These are phyloP conservation scores for Spodoptera frugiperda DNA, from an alignment of 1,140 invertebrate species.

Conservation along the genomic window DNA sequence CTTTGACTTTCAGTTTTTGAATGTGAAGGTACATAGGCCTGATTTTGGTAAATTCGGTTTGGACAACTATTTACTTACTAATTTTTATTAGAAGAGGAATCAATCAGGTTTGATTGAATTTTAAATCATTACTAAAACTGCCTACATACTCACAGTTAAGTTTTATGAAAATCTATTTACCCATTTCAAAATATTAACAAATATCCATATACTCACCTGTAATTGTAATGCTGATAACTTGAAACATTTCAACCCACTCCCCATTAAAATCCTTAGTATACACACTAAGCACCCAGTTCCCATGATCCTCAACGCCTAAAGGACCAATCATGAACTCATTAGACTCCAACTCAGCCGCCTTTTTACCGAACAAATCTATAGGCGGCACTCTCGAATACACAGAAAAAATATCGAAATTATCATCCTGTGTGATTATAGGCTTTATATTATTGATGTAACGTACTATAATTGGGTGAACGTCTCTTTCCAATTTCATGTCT, in stretches of 20 bases:
- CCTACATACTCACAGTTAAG: no score
- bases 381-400: not conserved
- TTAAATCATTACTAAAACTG: not conserved
- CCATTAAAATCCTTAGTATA: slow-evolving; percentile 58
- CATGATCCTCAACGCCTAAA: slow-evolving; percentile 66
- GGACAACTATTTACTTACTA: no score
- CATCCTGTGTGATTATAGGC: not conserved
- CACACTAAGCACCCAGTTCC: slow-evolving; percentile 75
- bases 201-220: slow-evolving; percentile 56
- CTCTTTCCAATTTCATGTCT: slow-evolving; percentile 32
- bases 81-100: no score
- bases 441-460: slow-evolving; percentile 5
- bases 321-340: slow-evolving; percentile 75
- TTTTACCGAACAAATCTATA: not conserved
- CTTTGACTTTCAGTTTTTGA: no score
- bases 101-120: no score
- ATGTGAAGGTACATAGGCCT: no score
- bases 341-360: not conserved
- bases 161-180: no score
- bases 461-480: not conserved
- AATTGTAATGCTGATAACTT: slow-evolving; percentile 73
- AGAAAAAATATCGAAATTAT: slow-evolving; percentile 12
- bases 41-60: no score
- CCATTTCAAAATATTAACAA: not conserved
- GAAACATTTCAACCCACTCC: slow-evolving; percentile 67